Conservation (phyloP, 2,888 invertebrate genomes). For the Himalopsyche japonica region DNA sequence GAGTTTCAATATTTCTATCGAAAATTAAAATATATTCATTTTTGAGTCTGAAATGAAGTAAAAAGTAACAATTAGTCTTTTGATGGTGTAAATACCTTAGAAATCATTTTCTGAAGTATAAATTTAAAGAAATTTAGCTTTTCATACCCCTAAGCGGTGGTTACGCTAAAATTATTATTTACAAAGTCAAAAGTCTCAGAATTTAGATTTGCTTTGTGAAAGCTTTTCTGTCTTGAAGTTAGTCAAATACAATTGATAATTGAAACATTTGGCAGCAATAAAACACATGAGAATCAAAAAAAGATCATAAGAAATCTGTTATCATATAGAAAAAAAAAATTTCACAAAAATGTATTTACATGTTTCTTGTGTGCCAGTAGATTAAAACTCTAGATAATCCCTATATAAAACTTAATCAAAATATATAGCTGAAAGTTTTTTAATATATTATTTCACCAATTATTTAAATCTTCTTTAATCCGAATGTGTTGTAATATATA, state of each 20-base stretch:
- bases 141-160: not conserved
- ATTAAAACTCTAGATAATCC: not conserved
- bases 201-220: not conserved
- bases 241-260: not conserved
- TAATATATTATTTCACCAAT: too few species aligned
- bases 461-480: too few species aligned
- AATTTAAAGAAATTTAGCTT: not conserved
- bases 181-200: not conserved
- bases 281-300: not conserved
- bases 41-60: too few species aligned
- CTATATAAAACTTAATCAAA: too few species aligned
- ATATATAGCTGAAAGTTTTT: too few species aligned
- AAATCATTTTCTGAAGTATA: not conserved
- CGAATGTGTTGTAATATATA: too few species aligned
- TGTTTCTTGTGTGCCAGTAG: not conserved
- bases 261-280: not conserved
- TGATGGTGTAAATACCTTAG: not conserved
- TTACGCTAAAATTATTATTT: not conserved
- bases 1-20: too few species aligned
- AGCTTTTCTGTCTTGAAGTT: not conserved
- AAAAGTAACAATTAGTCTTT: not conserved
- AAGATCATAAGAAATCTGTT: not conserved
- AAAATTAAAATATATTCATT: too few species aligned
- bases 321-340: too few species aligned
- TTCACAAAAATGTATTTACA: not conserved